Evolutionary conservation across 2,888 invertebrate species (phyloP), one percentile per base, ranked within the genome.

Genomic region (Hipparchia sbordonii): DNA sequence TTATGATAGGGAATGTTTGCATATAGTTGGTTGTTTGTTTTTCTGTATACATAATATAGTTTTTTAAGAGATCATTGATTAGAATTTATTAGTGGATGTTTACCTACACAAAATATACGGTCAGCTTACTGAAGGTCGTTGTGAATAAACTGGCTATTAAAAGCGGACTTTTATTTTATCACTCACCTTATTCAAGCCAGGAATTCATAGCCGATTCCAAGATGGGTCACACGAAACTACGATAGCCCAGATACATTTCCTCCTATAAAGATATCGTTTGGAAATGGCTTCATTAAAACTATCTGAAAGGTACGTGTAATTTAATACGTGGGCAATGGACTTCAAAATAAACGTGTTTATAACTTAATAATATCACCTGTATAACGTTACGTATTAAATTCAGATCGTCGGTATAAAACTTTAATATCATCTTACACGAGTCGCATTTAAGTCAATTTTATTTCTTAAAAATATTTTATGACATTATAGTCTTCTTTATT

Each of bases 341-440:
- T 33, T 68, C 39, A 68, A 68, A 60, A 60, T 60, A 46, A 68
- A 68, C 60, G 33, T 68, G 68, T 68, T 68, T 68, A 39, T 68
- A 51, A 61, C 48, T 51, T 68, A 52, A 59, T 46, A 56, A 8
- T 39, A 39, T 39, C 48, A 59, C 59, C 51, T 51, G 60, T 60
- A 52, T 60, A 68, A 52, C 52, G 63, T 68, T 33, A 60, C 51
- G 39, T 39, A 39, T 39, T 39, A 39, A 39, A 60, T 60, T 51
- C 23, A 33, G 48, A 52, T 68, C 23, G 60, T 23, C 12, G 6
- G 12, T 2, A 39, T 68, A 10, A 23, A 48, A 63, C 23, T 48
- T 9, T 56, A 45, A 23, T 67, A 67, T 67, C 13, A n/a, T 12
- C 13, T 67, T 56, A 52, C 13, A 61, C 3, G 33, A 60, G 39